A percentile compares a stretch with the other conserved stretches of the same genome.
Evolutionary conservation across 2,113 vertebrate species (phyloP).

Genomic region (Platycercus adscitus): DNA sequence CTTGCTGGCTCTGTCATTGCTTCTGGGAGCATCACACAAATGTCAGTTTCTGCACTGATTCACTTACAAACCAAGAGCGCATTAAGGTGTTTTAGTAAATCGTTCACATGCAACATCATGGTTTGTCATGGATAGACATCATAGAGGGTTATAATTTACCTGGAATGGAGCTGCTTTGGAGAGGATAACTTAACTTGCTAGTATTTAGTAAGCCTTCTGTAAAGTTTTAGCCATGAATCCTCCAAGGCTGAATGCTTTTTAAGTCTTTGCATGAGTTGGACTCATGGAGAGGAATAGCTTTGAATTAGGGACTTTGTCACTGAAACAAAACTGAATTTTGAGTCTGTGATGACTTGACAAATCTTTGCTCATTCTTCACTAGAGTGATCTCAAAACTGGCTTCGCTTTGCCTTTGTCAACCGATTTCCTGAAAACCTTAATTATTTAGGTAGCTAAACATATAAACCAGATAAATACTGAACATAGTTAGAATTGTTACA

Average conservation of each 20-base stretch:
- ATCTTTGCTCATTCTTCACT: not conserved
- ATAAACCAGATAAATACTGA: not conserved
- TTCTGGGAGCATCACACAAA: not conserved
- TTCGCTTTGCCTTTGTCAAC: not conserved
- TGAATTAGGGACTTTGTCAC: not conserved
- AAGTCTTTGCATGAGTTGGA: not conserved
- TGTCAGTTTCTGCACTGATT: not conserved
- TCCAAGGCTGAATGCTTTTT: not conserved
- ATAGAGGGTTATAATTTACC: not conserved
- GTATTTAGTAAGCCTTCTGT: not conserved
- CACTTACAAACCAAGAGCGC: not conserved
- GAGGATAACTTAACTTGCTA: not conserved
- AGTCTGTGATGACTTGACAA: not conserved
- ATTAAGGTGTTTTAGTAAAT: not conserved
- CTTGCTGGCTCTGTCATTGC: not conserved
- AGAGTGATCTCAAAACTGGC: not conserved
- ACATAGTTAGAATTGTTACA: not conserved
- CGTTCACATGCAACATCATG: not conserved
- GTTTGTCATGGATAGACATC: not conserved
- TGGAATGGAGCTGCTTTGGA: not conserved
- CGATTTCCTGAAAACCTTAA: not conserved
- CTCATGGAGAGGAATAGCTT: not conserved
- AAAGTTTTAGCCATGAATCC: not conserved
- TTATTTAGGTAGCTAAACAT: not conserved
- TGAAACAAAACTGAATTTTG: not conserved